Evolutionary conservation across 2,888 invertebrate genomes (phyloP).

Genomic region (Sesamia inferens): DNA sequence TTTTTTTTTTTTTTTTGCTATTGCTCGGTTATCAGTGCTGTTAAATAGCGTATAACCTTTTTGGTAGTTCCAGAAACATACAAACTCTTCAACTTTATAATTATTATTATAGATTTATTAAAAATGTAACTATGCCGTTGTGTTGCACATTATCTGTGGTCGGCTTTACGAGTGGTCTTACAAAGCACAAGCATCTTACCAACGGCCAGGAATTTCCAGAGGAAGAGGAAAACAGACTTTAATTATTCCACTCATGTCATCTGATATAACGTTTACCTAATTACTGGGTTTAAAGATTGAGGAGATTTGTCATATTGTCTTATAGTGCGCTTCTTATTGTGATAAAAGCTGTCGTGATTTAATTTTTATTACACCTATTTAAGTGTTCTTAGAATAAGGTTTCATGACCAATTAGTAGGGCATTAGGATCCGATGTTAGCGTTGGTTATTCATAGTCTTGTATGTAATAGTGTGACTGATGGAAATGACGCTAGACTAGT

Average conservation of each 20-base stretch:
- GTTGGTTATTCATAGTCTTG: conserved; percentile 12
- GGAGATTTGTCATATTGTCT: conserved; percentile 39
- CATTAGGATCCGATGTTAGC: conserved; percentile 23
- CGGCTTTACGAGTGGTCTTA: conserved; percentile 65
- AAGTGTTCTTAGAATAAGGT: conserved; percentile 48
- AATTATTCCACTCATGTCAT: conserved; percentile 34
- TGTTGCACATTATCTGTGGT: conserved; percentile 2
- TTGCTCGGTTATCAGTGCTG: not conserved
- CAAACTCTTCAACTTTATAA: not conserved
- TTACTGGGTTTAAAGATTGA: conserved; percentile 11
- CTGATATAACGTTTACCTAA: conserved; percentile 38
- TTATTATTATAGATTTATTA: not conserved
- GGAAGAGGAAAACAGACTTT: conserved; percentile 72
- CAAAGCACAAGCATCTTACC: conserved; percentile 85
- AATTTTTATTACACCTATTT: conserved; percentile 39
- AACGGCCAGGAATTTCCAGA: conserved; percentile 66
- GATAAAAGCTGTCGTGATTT: conserved; percentile 13
- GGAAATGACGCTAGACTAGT: conserved; percentile 15
- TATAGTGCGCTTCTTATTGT: conserved; percentile 62
- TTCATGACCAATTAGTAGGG: conserved; percentile 48
- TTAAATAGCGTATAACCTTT: not conserved
- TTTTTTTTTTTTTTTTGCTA: not conserved
- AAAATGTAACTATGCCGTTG: not conserved
- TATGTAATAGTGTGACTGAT: not conserved
- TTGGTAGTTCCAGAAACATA: not conserved